Evolutionary conservation across 2,888 invertebrate species (phyloP), one percentile per base, ranked within the genome.

Genomic region (Spodoptera picta): DNA sequence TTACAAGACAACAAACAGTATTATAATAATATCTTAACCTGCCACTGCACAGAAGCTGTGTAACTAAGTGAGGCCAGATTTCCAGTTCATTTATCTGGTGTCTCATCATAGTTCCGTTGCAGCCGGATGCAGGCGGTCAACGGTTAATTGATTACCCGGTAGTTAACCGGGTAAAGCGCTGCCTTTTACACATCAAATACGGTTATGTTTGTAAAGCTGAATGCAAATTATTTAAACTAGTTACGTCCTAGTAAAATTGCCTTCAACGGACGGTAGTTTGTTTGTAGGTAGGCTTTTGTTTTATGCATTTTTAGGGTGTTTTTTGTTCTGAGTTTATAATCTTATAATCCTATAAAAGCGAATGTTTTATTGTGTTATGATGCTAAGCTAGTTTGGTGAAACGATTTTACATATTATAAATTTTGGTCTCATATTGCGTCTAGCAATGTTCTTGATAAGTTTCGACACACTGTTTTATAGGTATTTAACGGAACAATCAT

Each of bases 71-170:
- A 83, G 81, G 77, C 82, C 52, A 88, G 87, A 85, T 85, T 89
- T 89, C 90, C 90, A 86, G 84, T 84, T 80, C 86, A 91, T 93
- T 92, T 91, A 91, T 90, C 89, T 85, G 83, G 82, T 84, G 87
- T 85, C 87, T 87, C 90, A 87, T 91, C 90, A 89, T 88, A 88
- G 87, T 89, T 90, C 90, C 89, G 88, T 71, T 88, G 90, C 90
- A 91, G 82, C 89, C 90, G 93, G 91, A 91, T 90, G 92, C 90
- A 90, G 82, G 87, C 92, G 90, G 92, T 90, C 92, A 90, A 83
- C 90, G 87, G 90, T 88, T 92, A 93, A 93, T 94, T 93, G 91
- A 92, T 92, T 91, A 92, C 91, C 91, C 92, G 89, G 88, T 80
- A 85, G 85, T 86, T 85, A 85, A 81, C 83, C 81, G 82, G 79